Base-by-base conservation (phyloP, 1,140 invertebrate species). In the Achatina immaculata region DNA sequence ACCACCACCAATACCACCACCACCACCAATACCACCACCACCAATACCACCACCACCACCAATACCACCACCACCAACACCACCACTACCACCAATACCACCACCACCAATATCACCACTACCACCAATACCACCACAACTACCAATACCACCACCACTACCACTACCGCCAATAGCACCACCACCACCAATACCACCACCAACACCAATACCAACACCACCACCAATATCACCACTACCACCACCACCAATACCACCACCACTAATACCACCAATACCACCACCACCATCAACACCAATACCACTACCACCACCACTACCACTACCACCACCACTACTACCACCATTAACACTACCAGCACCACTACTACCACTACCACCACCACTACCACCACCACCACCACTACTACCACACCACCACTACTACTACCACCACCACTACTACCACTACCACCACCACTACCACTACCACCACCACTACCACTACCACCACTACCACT, bases 11-110 rank as follows among this genome's bases (percentile, higher is more conserved):
- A 7, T 48, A 48, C 45, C 19, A 48, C 45, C 19, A 48, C 45
- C 19, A 48, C 45, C 19, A 48, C 45, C 19, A 48, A 7, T 48
- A 48, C 45, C 19, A 48, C 45, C 19, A 48, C 45, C 19, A 48
- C 45, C 19, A 48, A 7, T 48, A 48, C 45, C 19, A 48, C 45
- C 19, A 48, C 45, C 19, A 48, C 45, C 19, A 48, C 45, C 19
- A 48, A 7, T 69, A 69, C 66, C 14, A 38, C 66, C 1, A 69
- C 66, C 1, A 28, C 9, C 31, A 69, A 21, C 0, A 69, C 19
- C 7, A 66, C 65, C n/a, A 66, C 65, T 66, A 66, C 65, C n/a
- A 66, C 65, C n/a, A 66, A 9, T 66, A 66, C 65, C 19, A 48
- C 45, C 19, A 48, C 45, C 19, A 48, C 45, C 19, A 48, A 7